phyloP scores from a whole-genome alignment of 1,140 invertebrate genomes.

The Calliphora vicina region DNA sequence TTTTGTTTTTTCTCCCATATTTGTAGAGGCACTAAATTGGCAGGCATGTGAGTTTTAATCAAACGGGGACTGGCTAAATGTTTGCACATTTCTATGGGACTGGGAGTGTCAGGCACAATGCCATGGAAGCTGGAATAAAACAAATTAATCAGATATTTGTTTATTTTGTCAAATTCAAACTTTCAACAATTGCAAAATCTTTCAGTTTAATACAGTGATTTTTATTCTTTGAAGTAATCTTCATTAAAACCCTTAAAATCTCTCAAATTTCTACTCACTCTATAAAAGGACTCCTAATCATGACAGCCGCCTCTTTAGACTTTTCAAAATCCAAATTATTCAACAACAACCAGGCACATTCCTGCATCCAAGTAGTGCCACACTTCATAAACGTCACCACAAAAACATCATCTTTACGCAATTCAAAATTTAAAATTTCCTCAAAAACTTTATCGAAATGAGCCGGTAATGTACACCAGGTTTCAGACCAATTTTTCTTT shows the following conservation, averaged over 20 bases:
- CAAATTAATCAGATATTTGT: too few relatives aligned
- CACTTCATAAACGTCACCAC: conserved; percentile 64
- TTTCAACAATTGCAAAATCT: too few relatives aligned
- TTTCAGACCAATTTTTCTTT: conserved; percentile 31
- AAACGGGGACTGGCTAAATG: conserved; percentile 63
- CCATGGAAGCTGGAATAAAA: background rate
- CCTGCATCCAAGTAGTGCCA: conserved; percentile 74
- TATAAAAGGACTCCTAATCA: conserved; percentile 65
- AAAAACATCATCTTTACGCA: conserved; percentile 65
- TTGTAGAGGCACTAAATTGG: conserved; percentile 68
- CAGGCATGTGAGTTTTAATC: conserved; percentile 73
- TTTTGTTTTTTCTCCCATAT: conserved; percentile 65
- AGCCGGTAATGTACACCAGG: conserved; percentile 17
- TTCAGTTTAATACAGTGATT: too few relatives aligned
- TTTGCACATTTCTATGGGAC: background rate
- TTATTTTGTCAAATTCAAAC: background rate
- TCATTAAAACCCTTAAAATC: too few relatives aligned
- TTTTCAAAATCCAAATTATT: conserved; percentile 66
- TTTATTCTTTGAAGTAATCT: too few relatives aligned
- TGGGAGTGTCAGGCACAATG: background rate
- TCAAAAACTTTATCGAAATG: background rate
- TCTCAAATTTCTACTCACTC: conserved; percentile 49
- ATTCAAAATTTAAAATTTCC: conserved; percentile 38
- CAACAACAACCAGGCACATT: conserved; percentile 70
- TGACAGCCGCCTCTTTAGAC: conserved; percentile 67